Percentiles rank a stretch among this genome's conserved stretches.
Evolutionary conservation across 2,888 invertebrate genomes (phyloP).

Genomic region (Melikaiella ostensackeni): DNA sequence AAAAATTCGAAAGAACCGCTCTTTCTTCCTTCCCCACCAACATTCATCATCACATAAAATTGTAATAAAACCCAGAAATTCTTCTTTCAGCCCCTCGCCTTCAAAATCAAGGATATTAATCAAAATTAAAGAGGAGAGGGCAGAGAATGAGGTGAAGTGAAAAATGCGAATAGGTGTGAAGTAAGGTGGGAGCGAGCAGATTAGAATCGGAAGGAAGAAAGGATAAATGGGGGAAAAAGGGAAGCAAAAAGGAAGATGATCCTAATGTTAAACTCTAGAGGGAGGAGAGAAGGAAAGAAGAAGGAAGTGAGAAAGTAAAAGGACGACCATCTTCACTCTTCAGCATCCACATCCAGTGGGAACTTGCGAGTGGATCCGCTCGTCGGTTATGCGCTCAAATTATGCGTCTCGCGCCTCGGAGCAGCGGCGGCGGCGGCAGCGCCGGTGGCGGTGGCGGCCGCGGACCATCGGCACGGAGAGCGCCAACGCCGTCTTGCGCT

Average conservation of each 20-base stretch:
- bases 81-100: neutral
- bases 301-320: slow-evolving; percentile 19
- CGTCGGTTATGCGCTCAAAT: slow-evolving; percentile 70
- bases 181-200: slow-evolving; percentile 51
- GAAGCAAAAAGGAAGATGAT: slow-evolving; percentile 27
- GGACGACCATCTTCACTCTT: slow-evolving; percentile 26
- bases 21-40: no score
- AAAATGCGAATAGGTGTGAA: slow-evolving; percentile 41
- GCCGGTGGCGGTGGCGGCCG: slow-evolving; percentile 52
- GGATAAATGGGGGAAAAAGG: slow-evolving; percentile 14
- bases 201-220: slow-evolving; percentile 35
- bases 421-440: slow-evolving; percentile 59
- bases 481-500: slow-evolving; percentile 30
- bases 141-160: slow-evolving; percentile 9
- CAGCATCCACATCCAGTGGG: slow-evolving; percentile 19
- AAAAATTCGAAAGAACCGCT: no score
- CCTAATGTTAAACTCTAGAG: slow-evolving; percentile 8
- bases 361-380: slow-evolving; percentile 46
- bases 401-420: slow-evolving; percentile 67
- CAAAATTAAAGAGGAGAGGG: slow-evolving; percentile 4
- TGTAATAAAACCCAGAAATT: neutral
- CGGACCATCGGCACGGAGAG: slow-evolving; percentile 42
- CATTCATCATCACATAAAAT: no score
- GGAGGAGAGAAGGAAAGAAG: slow-evolving; percentile 13
- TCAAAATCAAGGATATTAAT: slow-evolving; percentile 21